Evolutionary conservation across 2,888 invertebrate species (phyloP).

Genomic region (Chironomus riparius): DNA sequence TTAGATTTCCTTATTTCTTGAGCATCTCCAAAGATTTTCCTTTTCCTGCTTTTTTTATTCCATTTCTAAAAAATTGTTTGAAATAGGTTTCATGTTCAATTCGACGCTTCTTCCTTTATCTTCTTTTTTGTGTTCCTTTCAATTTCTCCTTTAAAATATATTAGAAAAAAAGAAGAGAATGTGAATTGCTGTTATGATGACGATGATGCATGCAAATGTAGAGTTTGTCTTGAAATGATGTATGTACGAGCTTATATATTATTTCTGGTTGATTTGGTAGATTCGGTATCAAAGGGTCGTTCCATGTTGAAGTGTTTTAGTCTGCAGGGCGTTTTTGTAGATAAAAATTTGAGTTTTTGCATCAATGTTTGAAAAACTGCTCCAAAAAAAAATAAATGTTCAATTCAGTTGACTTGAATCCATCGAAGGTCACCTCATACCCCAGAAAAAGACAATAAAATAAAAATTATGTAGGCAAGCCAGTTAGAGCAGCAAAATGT

Average conservation of each 20-base stretch:
- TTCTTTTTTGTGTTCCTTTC: too few species aligned
- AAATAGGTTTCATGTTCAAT: conserved; percentile 9
- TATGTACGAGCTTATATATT: not conserved
- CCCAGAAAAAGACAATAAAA: too few species aligned
- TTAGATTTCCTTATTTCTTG: not conserved
- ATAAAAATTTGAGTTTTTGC: not conserved
- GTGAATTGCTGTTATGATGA: not conserved
- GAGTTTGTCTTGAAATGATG: not conserved
- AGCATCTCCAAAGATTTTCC: not conserved
- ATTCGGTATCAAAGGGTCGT: not conserved
- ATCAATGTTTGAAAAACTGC: not conserved
- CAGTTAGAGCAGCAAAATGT: too few species aligned
- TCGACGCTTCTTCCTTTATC: not conserved
- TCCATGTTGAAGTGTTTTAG: too few species aligned
- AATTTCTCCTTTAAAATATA: too few species aligned
- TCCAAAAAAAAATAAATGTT: too few species aligned
- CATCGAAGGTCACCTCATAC: too few species aligned
- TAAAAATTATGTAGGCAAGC: too few species aligned
- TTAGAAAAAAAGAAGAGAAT: not conserved
- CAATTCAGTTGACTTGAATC: too few species aligned
- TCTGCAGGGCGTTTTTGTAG: too few species aligned
- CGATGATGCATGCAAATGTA: not conserved
- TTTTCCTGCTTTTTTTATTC: too few species aligned
- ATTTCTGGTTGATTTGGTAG: not conserved
- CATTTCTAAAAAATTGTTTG: not conserved